These are phyloP conservation scores for Apistogramma diplotaenia DNA, from an alignment of 2,113 vertebrate genomes.

Conservation along the genomic window DNA sequence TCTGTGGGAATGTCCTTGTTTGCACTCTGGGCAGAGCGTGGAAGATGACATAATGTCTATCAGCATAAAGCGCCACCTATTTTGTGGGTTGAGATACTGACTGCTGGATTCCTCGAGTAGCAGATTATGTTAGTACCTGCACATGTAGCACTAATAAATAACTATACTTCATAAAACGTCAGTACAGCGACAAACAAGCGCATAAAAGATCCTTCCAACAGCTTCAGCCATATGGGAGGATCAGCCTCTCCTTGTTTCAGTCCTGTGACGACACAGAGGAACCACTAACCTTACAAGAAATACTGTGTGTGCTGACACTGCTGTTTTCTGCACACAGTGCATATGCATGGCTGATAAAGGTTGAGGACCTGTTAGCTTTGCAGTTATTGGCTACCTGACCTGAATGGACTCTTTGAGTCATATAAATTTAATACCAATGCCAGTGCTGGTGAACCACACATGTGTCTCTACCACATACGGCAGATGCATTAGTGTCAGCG, in stretches of 20 bases:
- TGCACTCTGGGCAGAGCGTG: conserved; percentile 9
- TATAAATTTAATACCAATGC: background rate
- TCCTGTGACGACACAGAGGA: background rate
- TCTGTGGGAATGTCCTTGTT: background rate
- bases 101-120: background rate
- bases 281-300: background rate
- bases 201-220: background rate
- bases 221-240: background rate
- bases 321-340: background rate
- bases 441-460: background rate
- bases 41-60: background rate
- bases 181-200: background rate
- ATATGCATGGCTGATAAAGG: background rate
- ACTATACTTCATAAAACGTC: background rate
- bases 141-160: rapidly evolving
- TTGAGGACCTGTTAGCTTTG: conserved; percentile 29
- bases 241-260: background rate
- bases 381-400: background rate
- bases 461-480: background rate
- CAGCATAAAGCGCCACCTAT: background rate
- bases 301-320: background rate
- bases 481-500: background rate
- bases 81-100: background rate
- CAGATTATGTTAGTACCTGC: background rate
- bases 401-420: background rate